These are phyloP conservation scores for Sterna hirundo DNA, from an alignment of 2,113 vertebrate genomes.

Conservation along the genomic window DNA sequence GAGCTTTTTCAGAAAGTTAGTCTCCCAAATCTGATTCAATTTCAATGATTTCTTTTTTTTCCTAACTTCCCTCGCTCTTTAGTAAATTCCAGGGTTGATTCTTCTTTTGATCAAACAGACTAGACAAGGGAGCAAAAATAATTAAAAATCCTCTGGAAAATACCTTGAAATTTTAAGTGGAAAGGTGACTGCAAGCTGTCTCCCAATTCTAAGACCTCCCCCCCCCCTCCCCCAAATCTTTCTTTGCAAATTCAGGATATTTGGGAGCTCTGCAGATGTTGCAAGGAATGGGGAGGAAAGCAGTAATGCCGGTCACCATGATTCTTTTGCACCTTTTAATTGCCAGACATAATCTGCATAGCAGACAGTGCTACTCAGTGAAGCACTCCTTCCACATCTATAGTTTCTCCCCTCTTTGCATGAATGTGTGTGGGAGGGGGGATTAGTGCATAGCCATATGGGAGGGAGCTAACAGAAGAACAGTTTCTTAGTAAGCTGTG, in stretches of 20 bases:
- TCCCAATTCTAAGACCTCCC: background rate
- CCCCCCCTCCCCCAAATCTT: background rate
- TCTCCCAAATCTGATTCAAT: background rate
- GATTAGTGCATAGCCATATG: background rate
- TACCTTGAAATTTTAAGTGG: background rate
- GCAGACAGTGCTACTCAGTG: background rate
- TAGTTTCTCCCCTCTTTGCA: background rate
- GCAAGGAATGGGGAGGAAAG: background rate
- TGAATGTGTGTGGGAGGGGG: background rate
- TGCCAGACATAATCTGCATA: background rate
- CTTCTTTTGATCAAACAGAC: background rate
- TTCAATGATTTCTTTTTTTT: background rate
- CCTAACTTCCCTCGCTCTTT: background rate
- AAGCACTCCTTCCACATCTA: background rate
- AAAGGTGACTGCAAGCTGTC: background rate
- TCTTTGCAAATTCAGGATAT: background rate
- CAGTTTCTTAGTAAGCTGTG: background rate
- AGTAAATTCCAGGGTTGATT: background rate
- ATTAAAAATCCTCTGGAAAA: background rate
- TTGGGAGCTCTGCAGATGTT: background rate
- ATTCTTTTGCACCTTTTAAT: constrained; percentile 6
- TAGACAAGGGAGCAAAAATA: background rate
- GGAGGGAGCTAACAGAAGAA: background rate
- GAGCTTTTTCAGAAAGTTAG: background rate
- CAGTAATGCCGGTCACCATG: background rate